These are phyloP conservation scores for Smutsia gigantea DNA, from an alignment of 2,797 vertebrate species.

Conservation along the genomic window DNA sequence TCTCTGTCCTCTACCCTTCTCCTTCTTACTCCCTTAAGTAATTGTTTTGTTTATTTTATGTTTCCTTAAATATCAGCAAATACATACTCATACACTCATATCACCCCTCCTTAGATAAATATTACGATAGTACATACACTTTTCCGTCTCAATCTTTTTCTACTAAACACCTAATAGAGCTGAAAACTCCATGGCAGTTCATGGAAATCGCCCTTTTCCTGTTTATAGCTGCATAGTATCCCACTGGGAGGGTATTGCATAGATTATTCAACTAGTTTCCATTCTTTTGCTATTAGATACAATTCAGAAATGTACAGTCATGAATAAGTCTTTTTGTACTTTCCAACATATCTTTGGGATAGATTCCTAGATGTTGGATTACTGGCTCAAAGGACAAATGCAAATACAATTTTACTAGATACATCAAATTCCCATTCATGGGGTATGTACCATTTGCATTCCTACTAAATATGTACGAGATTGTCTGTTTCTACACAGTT, in stretches of 20 bases:
- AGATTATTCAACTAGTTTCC: background rate
- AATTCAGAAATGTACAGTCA: background rate
- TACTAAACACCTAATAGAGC: background rate
- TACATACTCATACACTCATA: background rate
- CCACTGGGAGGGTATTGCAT: background rate
- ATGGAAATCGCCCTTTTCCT: background rate
- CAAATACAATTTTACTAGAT: background rate
- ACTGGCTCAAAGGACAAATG: background rate
- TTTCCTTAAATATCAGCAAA: slow-evolving; percentile 28
- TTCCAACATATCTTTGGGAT: background rate
- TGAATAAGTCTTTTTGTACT: background rate
- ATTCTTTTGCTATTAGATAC: background rate
- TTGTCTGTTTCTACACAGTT: background rate
- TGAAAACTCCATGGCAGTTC: background rate
- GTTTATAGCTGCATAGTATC: background rate
- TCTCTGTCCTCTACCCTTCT: background rate
- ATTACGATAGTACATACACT: background rate
- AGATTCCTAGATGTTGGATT: background rate
- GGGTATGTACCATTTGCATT: background rate
- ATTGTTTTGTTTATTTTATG: background rate
- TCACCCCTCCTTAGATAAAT: background rate
- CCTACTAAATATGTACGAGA: background rate
- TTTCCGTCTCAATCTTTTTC: background rate
- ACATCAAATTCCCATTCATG: background rate
- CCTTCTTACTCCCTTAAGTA: background rate